Conservation (phyloP, 2,113 vertebrate species). For the Mormyrus lacerda region DNA sequence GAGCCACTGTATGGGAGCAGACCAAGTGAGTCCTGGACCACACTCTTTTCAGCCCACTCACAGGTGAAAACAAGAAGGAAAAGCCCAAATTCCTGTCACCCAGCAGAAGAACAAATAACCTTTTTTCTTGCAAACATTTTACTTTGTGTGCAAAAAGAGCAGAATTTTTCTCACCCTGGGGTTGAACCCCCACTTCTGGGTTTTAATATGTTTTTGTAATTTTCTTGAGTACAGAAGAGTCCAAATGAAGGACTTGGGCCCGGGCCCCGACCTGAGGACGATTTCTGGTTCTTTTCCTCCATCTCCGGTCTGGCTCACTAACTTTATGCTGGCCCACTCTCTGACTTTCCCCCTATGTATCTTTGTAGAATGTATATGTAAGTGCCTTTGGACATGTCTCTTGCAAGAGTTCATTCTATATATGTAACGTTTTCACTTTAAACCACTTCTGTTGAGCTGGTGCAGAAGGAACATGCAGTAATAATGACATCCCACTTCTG, state of each 20-base stretch:
- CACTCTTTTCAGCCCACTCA: not conserved
- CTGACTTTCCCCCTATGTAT: slow-evolving; percentile 73
- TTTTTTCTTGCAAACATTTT: not conserved
- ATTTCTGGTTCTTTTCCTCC: not conserved
- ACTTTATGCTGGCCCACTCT: slow-evolving; percentile 7
- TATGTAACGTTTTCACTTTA: slow-evolving; percentile 51
- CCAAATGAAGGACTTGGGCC: not conserved
- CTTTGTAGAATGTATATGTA: slow-evolving; percentile 81
- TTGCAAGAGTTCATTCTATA: slow-evolving; percentile 68
- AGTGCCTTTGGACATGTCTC: slow-evolving; percentile 72
- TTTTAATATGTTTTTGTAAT: slow-evolving; percentile 4
- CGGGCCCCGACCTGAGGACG: not conserved
- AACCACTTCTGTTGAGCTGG: not conserved
- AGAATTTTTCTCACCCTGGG: not conserved
- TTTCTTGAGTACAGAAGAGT: not conserved
- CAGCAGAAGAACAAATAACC: not conserved
- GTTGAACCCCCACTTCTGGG: not conserved
- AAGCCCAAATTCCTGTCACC: not conserved
- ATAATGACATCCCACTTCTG: not conserved
- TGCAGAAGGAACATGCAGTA: slow-evolving; percentile 31
- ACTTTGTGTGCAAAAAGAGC: not conserved
- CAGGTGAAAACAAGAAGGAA: not conserved
- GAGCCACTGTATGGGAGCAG: not conserved
- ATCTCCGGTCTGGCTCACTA: not conserved
- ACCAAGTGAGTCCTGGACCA: not conserved